Evolutionary conservation across 2,113 vertebrate genomes (phyloP).

Genomic region (Blennius ocellaris): DNA sequence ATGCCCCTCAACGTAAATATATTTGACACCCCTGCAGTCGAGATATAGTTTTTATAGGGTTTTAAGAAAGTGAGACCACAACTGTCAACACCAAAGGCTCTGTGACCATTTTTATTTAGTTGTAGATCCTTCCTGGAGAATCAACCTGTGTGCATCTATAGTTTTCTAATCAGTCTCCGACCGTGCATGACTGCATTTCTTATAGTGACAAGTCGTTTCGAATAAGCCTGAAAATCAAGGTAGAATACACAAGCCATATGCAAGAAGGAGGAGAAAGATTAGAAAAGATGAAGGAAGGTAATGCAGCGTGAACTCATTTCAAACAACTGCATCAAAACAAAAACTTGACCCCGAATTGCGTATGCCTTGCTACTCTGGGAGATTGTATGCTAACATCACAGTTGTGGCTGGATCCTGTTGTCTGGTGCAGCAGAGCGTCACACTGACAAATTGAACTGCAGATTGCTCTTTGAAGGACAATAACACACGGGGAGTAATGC

Average conservation of each 20-base stretch:
- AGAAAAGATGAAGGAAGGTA: background rate
- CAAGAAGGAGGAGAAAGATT: background rate
- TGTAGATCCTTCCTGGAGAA: background rate
- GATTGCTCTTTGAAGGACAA: conserved; percentile 13
- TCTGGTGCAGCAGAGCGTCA: conserved; percentile 10
- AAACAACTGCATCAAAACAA: no score
- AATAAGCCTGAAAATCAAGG: background rate
- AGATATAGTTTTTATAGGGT: no score
- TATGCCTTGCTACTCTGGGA: background rate
- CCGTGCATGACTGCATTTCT: background rate
- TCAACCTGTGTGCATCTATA: background rate
- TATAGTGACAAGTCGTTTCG: conserved; percentile 8
- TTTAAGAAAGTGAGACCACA: background rate
- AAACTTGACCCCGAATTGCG: background rate
- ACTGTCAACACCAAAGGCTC: background rate
- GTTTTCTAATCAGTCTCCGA: background rate
- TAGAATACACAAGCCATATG: conserved; percentile 4
- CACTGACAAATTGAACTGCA: conserved; percentile 19
- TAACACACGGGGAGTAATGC: background rate
- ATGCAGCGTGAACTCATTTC: background rate
- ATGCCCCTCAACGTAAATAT: no score
- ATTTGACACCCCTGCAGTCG: background rate
- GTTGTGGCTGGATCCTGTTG: background rate
- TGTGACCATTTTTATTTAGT: background rate
- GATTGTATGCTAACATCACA: background rate